Base-by-base conservation (phyloP, 2,888 invertebrate species). In the Osedax frankpressi region DNA sequence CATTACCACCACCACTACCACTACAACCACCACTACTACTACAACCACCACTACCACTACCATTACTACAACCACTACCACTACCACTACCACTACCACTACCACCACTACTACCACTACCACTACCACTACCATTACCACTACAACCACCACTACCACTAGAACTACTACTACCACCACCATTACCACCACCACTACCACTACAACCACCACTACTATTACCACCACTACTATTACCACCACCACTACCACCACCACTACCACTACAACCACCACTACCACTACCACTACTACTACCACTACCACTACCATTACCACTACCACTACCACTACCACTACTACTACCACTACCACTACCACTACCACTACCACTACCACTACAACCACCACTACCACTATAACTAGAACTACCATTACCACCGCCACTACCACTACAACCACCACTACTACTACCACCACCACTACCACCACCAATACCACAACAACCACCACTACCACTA, bases 161-260 rank as follows among this genome's bases (percentile, higher is more conserved):
- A 71, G 24, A 74, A 74, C 73, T 74, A 74, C 73, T 74, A 74
- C 73, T 74, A 74, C 73, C 74, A 74, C 74, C 60, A 74, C 73
- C 60, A 74, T 73, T 74, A 74, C 74, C 74, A 72, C 63, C 65
- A 70, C 63, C 11, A 72, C 63, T 72, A 70, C 63, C 11, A 72
- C 63, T 72, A 70, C 63, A 3, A 72, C 63, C 65, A 70, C 63
- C 11, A 72, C 63, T 72, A 70, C 63, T 70, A 72, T 27, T 72
- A 72, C 63, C 11, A 72, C 63, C 65, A 72, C 63, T 70, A 72
- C 63, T 72, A 72, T 27, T 72, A 72, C 63, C 65, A 72, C 63
- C 65, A 72, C 30, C 65, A 72, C 63, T 72, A 72, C 63, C 65
- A 72, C 63, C 65, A 67, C 63, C 65, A 67, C 63, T 72, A 72